A percentile compares a stretch with the other conserved stretches of the same genome.
These are phyloP conservation scores for Orcinus orca DNA, from an alignment of 2,113 vertebrate genomes.

Conservation along the genomic window DNA sequence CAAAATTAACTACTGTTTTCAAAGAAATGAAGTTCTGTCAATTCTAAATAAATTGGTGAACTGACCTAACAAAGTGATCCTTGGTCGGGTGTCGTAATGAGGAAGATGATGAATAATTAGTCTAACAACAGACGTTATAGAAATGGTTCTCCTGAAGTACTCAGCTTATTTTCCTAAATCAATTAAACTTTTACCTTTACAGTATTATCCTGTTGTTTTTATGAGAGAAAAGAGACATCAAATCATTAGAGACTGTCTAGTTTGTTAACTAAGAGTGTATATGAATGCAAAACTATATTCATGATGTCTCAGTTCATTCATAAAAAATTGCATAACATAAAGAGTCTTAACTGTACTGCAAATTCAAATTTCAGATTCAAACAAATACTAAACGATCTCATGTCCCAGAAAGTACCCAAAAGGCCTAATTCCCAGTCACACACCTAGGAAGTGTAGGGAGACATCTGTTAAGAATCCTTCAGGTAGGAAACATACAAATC, in stretches of 20 bases:
- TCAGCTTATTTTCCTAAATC: slow-evolving; percentile 4
- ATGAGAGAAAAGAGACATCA: neutral
- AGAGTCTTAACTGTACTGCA: neutral
- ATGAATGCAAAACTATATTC: neutral
- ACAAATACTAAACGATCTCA: neutral
- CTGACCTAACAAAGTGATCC: neutral
- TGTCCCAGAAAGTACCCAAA: neutral
- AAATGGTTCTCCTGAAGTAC: neutral
- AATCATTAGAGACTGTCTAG: neutral
- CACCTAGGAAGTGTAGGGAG: neutral
- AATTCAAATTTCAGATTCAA: neutral
- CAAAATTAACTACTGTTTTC: neutral
- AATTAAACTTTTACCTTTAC: neutral
- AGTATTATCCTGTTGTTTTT: neutral
- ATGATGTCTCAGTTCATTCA: neutral
- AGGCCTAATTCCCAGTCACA: neutral
- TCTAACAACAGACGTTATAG: neutral
- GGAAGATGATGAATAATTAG: neutral
- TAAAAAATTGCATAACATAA: neutral
- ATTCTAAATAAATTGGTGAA: neutral
- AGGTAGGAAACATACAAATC: neutral
- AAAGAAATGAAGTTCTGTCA: slow-evolving; percentile 24
- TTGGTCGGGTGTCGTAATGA: neutral
- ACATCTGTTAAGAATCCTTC: neutral
- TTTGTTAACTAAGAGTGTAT: neutral